Evolutionary conservation across 2,113 vertebrate species (phyloP).

Genomic region (Heteronetta atricapilla): DNA sequence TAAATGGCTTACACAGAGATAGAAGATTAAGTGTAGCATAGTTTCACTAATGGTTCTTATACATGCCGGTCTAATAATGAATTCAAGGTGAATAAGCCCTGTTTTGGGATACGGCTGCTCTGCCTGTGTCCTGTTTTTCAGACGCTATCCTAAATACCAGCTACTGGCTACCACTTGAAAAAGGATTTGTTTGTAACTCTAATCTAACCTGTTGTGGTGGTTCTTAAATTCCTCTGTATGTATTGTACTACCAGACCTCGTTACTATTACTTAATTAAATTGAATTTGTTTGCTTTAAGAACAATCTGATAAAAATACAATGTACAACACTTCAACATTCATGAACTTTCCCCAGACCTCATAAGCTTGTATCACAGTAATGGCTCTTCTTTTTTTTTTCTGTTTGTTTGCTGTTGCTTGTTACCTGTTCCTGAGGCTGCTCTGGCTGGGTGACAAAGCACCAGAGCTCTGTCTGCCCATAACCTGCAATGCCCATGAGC

Average conservation of each 20-base stretch:
- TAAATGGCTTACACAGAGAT: background rate
- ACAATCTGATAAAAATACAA: background rate
- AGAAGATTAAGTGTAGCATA: background rate
- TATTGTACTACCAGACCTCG: background rate
- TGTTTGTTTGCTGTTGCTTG: too few species aligned
- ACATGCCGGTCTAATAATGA: background rate
- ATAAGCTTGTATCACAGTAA: background rate
- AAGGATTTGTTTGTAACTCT: background rate
- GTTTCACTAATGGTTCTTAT: background rate
- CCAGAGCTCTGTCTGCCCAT: background rate
- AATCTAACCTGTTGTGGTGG: background rate
- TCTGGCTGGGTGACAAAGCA: fast-evolving
- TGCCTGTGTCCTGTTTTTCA: fast-evolving
- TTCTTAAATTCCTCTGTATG: background rate
- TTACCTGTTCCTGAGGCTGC: background rate
- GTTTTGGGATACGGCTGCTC: background rate
- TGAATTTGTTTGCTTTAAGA: background rate
- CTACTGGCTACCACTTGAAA: fast-evolving
- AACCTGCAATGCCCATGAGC: fast-evolving
- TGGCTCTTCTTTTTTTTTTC: fast-evolving
- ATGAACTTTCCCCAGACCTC: background rate
- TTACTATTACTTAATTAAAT: background rate
- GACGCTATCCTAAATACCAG: background rate
- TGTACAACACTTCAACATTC: background rate
- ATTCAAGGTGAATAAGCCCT: background rate